Conservation (phyloP, 2,797 vertebrate genomes). For the Dicrostonyx torquatus region DNA sequence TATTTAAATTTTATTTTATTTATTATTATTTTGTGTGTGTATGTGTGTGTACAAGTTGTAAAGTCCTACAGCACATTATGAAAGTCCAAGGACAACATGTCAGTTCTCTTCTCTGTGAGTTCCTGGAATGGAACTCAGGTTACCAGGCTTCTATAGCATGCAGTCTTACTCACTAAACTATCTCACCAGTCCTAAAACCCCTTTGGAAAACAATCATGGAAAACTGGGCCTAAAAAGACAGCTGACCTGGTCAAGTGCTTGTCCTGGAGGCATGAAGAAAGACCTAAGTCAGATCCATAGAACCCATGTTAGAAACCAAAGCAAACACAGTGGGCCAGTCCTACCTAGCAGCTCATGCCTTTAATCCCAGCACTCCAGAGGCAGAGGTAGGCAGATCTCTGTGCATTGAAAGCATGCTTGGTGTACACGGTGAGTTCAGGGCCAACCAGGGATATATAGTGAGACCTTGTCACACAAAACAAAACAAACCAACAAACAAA, state of each 20-base stretch:
- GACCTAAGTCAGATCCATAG: not conserved
- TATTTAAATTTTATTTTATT: not conserved
- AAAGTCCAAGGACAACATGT: not conserved
- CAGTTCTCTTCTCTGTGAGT: not conserved
- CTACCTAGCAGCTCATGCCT: not conserved
- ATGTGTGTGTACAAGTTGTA: not conserved
- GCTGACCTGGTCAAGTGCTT: not conserved
- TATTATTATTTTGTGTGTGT: not conserved
- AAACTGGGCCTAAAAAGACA: not conserved
- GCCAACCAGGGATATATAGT: too few relatives aligned
- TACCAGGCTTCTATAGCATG: not conserved
- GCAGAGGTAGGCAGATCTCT: not conserved
- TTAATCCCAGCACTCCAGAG: not conserved
- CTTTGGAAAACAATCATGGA: not conserved
- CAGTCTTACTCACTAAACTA: not conserved
- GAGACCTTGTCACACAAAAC: not conserved
- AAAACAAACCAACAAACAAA: not conserved
- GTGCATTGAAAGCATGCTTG: not conserved
- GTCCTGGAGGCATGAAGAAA: not conserved
- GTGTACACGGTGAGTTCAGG: not conserved
- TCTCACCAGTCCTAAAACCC: not conserved
- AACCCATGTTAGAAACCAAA: not conserved
- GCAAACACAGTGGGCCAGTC: not conserved
- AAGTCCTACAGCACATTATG: not conserved
- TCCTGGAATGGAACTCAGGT: not conserved